A percentile compares a stretch with the other conserved stretches of the same genome.
Conservation (phyloP, 2,888 invertebrate genomes). For the Melanotus villosus region DNA sequence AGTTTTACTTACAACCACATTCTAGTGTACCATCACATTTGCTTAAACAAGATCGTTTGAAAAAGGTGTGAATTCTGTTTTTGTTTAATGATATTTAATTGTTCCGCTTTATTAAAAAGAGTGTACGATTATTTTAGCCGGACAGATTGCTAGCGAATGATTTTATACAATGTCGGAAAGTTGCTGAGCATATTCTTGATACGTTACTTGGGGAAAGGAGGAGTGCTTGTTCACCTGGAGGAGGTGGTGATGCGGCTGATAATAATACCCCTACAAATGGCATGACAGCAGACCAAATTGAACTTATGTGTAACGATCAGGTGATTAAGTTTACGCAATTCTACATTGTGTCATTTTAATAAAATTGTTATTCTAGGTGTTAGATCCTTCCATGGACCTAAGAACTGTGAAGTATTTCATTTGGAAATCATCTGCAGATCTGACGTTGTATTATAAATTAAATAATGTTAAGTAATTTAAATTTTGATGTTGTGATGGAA, state of each 20-base stretch:
- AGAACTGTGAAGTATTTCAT: conserved; percentile 98
- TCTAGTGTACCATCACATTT: conserved; percentile 77
- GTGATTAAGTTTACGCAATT: conserved; percentile 67
- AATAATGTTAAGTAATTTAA: conserved; percentile 53
- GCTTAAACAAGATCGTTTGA: conserved; percentile 79
- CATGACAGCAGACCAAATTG: conserved; percentile 85
- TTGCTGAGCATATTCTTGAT: conserved; percentile 98
- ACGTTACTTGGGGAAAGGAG: conserved; percentile 88
- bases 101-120: too few relatives aligned
- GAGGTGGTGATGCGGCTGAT: conserved; percentile 71
- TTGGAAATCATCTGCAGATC: conserved; percentile 97
- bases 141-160: conserved; percentile 98
- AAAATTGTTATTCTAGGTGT: conserved; percentile 71
- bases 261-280: conserved; percentile 67
- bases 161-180: conserved; percentile 98
- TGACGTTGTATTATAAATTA: conserved; percentile 87
- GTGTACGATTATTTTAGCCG: conserved; percentile 74
- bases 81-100: too few relatives aligned
- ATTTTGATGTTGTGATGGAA: conserved; percentile 19
- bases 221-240: conserved; percentile 81
- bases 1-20: conserved; percentile 97
- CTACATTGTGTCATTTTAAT: background rate
- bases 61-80: conserved; percentile 77
- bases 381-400: conserved; percentile 98
- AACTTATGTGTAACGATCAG: conserved; percentile 96